Base-by-base conservation (phyloP, 2,888 invertebrate genomes). In the Neocrepidodera transversa region DNA sequence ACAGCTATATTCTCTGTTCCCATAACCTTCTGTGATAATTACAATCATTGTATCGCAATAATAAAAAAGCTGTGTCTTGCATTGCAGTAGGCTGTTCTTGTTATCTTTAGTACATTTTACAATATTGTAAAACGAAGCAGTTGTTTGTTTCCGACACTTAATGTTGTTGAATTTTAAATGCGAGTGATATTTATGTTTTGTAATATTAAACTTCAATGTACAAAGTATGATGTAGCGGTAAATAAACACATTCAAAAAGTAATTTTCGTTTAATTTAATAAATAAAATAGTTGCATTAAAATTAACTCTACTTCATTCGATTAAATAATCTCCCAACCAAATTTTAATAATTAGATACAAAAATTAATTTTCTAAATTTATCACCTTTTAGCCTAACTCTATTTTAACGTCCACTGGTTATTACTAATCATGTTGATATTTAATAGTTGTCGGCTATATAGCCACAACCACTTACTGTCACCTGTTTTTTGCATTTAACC, bases 21-120 rank as follows among this genome's bases (percentile, higher is more conserved):
- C 71, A 54, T 36, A 78, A 78, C 77, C 76, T 79, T 79, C 79
- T 79, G 79, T 79, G 79, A 79, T 79, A 79, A 78, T 77, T 79
- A 77, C 79, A 79, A 79, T 79, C 79, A 79, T 78, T 77, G 74
- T 78, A 78, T 76, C 74, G 79, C 79, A 79, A 79, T 79, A 79
- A 79, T 76, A 73, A 78, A 74, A 73, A 78, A 75, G 78, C 78
- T 78, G 79, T 79, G 79, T 79, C 78, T 79, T 78, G 78, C 77
- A 77, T 78, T 78, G 76, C 75, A 73, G 76, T 78, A 76, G 74
- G 74, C 74, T 77, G 76, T 76, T 73, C 70, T 75, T 70, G 74
- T 76, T 76, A 73, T 75, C 76, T 65, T 66, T 67, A 72, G 72
- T 26, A 48, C 32, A 38, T 45, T n/a, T 26, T 52, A 36, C 23